These are phyloP conservation scores for Pharmacophagus antenor DNA, from an alignment of 2,888 invertebrate species.

Conservation along the genomic window DNA sequence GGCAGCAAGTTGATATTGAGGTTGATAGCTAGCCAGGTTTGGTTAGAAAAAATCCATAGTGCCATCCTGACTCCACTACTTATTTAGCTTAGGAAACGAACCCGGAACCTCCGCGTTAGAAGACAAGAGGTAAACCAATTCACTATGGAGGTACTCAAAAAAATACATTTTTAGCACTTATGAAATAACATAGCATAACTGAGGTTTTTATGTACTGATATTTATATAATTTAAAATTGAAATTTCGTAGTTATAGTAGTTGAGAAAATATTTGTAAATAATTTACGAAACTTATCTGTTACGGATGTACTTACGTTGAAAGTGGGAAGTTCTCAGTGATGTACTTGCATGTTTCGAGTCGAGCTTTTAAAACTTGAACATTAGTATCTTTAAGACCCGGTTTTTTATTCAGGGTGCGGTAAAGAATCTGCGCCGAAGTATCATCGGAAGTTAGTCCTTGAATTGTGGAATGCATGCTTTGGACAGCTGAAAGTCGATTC, in stretches of 20 bases:
- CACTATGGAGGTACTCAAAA: too few relatives aligned
- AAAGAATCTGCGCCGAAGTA: slow-evolving; percentile 87
- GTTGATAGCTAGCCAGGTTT: too few relatives aligned
- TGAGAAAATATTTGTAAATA: neutral
- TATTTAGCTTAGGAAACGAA: too few relatives aligned
- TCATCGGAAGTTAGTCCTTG: slow-evolving; percentile 83
- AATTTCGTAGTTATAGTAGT: neutral
- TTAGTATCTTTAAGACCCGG: slow-evolving; percentile 95
- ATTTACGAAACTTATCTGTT: neutral
- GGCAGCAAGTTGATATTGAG: too few relatives aligned
- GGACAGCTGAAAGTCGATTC: slow-evolving; percentile 87
- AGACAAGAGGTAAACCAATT: too few relatives aligned
- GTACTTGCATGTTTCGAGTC: slow-evolving; percentile 88
- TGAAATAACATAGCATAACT: too few relatives aligned
- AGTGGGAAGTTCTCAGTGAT: slow-evolving; percentile 88
- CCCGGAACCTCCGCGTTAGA: too few relatives aligned
- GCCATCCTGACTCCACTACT: too few relatives aligned
- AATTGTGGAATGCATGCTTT: slow-evolving; percentile 84
- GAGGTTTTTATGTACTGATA: too few relatives aligned
- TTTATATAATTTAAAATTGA: too few relatives aligned
- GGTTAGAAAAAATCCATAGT: too few relatives aligned
- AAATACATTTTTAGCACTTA: too few relatives aligned
- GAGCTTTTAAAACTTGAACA: slow-evolving; percentile 92
- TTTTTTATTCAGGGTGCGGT: slow-evolving; percentile 87
- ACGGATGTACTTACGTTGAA: slow-evolving; percentile 76